Percentiles rank a stretch among this genome's conserved stretches.
Evolutionary conservation across 1,140 invertebrate genomes (phyloP).

Genomic region (Metaphire vulgaris): DNA sequence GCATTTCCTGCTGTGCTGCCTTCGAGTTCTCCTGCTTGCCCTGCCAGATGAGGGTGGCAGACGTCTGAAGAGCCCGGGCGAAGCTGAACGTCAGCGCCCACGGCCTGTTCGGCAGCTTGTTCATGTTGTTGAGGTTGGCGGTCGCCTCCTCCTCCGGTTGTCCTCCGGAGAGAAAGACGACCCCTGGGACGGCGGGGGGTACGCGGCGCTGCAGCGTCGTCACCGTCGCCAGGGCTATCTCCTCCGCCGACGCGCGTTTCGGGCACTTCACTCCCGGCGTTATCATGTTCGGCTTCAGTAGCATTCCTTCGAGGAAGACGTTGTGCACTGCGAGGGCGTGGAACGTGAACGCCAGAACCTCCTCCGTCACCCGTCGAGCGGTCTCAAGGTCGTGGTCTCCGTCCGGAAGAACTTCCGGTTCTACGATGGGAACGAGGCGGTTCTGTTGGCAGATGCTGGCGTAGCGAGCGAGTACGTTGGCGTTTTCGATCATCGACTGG

Average conservation of each 20-base stretch:
- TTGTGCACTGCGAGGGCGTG: conserved; percentile 94
- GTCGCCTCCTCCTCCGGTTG: conserved; percentile 95
- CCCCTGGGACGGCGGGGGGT: conserved; percentile 52
- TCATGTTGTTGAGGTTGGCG: conserved; percentile 89
- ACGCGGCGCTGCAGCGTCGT: conserved; percentile 63
- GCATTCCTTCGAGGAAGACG: conserved; percentile 91
- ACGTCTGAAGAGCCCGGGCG: conserved; percentile 77
- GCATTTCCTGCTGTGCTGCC: conserved; percentile 75
- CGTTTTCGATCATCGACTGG: conserved; percentile 86
- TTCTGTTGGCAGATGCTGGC: conserved; percentile 93
- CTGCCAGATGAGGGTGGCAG: conserved; percentile 82
- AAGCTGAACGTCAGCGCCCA: conserved; percentile 96
- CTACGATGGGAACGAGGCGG: conserved; percentile 92
- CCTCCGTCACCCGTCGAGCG: conserved; percentile 61
- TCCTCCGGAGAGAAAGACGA: conserved; percentile 91
- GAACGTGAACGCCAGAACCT: conserved; percentile 89
- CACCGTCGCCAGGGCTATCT: conserved; percentile 75
- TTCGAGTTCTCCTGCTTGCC: conserved; percentile 79
- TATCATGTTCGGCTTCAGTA: conserved; percentile 98
- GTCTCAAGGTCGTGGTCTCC: conserved; percentile 87
- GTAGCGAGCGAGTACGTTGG: conserved; percentile 92
- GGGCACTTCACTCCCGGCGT: conserved; percentile 71
- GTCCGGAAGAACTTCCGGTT: conserved; percentile 81
- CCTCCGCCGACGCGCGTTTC: conserved; percentile 66
- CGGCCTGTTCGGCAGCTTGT: conserved; percentile 71